Evolutionary conservation across 2,797 vertebrate species (phyloP).

Genomic region (Cyclopterus lumpus): DNA sequence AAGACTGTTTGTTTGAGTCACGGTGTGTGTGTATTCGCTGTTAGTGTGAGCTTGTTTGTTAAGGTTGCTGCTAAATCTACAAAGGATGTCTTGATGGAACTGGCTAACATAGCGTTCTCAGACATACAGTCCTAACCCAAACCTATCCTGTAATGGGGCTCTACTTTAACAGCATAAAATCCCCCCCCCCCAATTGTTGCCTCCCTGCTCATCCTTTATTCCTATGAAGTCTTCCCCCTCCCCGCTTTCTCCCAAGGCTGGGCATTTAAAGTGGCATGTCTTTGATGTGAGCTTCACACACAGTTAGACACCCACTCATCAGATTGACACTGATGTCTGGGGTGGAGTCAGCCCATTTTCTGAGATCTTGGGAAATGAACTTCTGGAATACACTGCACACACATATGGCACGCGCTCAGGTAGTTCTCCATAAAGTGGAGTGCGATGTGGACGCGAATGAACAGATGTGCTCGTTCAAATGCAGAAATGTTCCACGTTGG

Average conservation of each 20-base stretch:
- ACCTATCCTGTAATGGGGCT: constrained; percentile 33
- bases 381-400: constrained; percentile 26
- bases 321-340: constrained; percentile 69
- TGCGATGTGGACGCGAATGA: constrained; percentile 32
- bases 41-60: constrained; percentile 22
- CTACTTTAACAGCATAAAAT: constrained; percentile 49
- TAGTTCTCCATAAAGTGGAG: constrained; percentile 50
- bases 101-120: constrained; percentile 19
- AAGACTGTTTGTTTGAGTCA: constrained; percentile 25
- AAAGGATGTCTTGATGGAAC: constrained; percentile 32
- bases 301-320: constrained; percentile 72
- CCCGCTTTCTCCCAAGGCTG: constrained; percentile 47
- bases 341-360: constrained; percentile 55
- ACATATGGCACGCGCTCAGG: constrained; percentile 25
- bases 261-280: constrained; percentile 57
- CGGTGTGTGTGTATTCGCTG: neutral
- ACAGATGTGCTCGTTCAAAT: constrained; percentile 53
- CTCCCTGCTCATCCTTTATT: constrained; percentile 52
- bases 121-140: constrained; percentile 10
- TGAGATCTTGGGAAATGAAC: constrained; percentile 45
- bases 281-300: constrained; percentile 78
- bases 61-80: constrained; percentile 18
- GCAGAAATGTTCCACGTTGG: constrained; percentile 1
- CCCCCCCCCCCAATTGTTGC: constrained; percentile 35
- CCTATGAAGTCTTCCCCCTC: constrained; percentile 46